Base-by-base conservation (phyloP, 2,888 invertebrate species). In the Phoenoteleia sp. region DNA sequence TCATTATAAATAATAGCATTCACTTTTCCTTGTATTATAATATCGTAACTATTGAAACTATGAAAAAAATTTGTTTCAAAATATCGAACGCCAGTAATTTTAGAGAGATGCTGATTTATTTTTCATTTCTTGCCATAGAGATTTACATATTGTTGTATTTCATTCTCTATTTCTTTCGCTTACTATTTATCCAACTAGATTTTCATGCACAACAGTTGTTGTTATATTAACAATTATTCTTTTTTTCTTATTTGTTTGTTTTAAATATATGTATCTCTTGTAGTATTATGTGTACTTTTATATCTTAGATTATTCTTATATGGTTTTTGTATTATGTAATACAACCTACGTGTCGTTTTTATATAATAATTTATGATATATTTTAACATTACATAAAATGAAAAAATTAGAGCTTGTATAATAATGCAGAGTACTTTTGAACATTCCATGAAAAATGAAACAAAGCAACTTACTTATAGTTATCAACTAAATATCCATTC, bases 181-280 rank as follows among this genome's bases (percentile, higher is more conserved):
- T 77, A 83, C 83, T 85, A 86, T 81, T 74, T 86, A 71, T 83
- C 85, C 87, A 85, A 83, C 85, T 87, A 85, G 77, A 82, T 85
- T 85, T 87, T 85, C 81, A 87, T 85, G 85, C 84, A 85, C 85
- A 85, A 85, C 85, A 66, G 56, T 75, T 83, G 85, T 86, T 83
- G 76, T 86, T 79, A 80, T 80, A 76, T 76, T 83, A 81, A 86
- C 83, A 74, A 82, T 86, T 85, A 82, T 80, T 84, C 76, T 67
- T 76, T 60, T 80, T 79, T 60, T 74, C 29, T 81, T 36, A 23
- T 58, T 71, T 76, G 36, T 80, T 83, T 81, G 7, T 67, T 86
- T 85, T 85, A 84, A 81, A 87, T 87, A 87, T 86, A 86, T 85
- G 83, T 86, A 86, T 86, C 85, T 86, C 86, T 86, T 83, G 81